Base-by-base conservation (phyloP, 2,888 invertebrate species). In the Temnothorax ravouxi region DNA sequence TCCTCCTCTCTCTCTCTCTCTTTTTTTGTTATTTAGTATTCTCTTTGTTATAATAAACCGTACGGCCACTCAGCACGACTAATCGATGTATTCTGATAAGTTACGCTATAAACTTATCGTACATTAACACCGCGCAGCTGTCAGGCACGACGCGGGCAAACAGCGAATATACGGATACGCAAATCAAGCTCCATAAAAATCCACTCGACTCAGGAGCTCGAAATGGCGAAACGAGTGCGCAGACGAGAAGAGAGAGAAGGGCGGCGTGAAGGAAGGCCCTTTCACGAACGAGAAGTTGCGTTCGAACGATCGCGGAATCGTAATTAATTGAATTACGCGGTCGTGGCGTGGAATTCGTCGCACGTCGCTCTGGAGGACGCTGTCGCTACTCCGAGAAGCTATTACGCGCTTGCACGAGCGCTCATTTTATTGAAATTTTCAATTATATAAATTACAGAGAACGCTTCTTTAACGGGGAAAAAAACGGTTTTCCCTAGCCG, bases 301-400 rank as follows among this genome's bases (percentile, higher is more conserved):
- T 79, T 79, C 69, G 59, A 59, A 18, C 56, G 59, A 69, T 79
- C 69, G 69, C 38, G 18, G 69, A 69, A 59, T 79, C 13, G 69
- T 71, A 80, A 80, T 80, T 80, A 80, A 80, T 80, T 80, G 79
- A 71, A 80, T 80, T 71, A 71, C 71, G 69, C 59, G 71, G 59
- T 61, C 71, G 59, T 61, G 71, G 34, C 38, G 59, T 71, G 79
- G 71, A 80, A 80, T 80, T 80, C 47, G 71, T 80, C 47, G 71
- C 71, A 69, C 79, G 59, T 79, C 69, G 69, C 69, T 56, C 11
- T 18, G 21, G 44, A 79, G 34, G 8, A 56, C 67, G 44, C 21
- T 34, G 54, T 67, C 44, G 44, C 18, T 3, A 29, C 69, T 69
- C 13, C 34, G 47, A 79, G 41, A 69, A 44, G 59, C 79, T 69